Evolutionary conservation across 1,140 invertebrate species (phyloP).

Genomic region (Atta colombica): DNA sequence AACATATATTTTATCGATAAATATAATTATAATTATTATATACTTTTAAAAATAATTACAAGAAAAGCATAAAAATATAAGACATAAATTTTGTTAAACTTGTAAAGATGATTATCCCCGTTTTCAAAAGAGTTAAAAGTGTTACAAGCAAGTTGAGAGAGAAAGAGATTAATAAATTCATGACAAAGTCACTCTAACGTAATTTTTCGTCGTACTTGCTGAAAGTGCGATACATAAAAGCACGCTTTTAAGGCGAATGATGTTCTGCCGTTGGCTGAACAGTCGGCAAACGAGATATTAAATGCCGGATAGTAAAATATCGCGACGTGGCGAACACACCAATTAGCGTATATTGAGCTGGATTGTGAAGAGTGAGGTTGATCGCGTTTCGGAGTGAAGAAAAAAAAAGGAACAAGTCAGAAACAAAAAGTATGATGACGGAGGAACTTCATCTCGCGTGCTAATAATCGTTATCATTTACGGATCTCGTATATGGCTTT

Average conservation of each 20-base stretch:
- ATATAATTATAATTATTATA: background rate
- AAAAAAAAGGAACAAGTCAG: no score
- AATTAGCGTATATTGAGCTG: constrained; percentile 67
- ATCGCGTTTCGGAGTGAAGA: constrained; percentile 2
- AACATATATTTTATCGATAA: background rate
- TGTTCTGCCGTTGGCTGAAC: constrained; percentile 40
- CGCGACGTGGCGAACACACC: constrained; percentile 49
- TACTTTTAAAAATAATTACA: background rate
- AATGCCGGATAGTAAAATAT: constrained; percentile 72
- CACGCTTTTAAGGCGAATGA: constrained; percentile 12
- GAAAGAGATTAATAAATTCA: constrained; percentile 19
- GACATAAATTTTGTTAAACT: background rate
- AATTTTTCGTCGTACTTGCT: constrained; percentile 4
- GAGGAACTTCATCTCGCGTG: constrained; percentile 34
- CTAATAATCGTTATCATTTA: constrained; percentile 45
- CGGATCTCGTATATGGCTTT: constrained; percentile 6
- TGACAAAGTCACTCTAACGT: background rate
- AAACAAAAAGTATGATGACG: background rate
- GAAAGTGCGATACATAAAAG: background rate
- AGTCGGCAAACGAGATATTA: constrained; percentile 71
- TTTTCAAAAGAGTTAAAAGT: background rate
- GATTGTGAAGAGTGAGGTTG: background rate
- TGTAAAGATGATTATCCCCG: background rate
- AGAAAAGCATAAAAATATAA: background rate
- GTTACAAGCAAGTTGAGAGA: background rate